Conservation (phyloP, 1,140 invertebrate species). For the Orius insidiosus region DNA sequence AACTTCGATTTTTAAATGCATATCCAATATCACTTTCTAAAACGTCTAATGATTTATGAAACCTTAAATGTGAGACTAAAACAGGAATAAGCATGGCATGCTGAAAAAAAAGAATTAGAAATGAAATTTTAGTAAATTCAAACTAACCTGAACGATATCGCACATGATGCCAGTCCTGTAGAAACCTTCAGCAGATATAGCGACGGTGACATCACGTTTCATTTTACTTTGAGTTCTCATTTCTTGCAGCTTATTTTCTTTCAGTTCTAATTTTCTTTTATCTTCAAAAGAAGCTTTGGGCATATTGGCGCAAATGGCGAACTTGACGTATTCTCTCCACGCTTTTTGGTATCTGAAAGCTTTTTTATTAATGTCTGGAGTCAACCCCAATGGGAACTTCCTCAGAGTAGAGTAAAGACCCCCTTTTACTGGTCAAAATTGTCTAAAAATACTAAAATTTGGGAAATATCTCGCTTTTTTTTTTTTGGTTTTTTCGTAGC, state of each 20-base stretch:
- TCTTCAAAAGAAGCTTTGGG: conserved; percentile 83
- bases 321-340: conserved; percentile 92
- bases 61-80: conserved; percentile 78
- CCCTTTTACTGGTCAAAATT: too few relatives aligned
- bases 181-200: conserved; percentile 78
- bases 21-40: conserved; percentile 71
- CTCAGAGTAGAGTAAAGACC: too few relatives aligned
- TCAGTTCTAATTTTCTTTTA: conserved; percentile 70
- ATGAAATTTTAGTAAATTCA: conserved; percentile 4
- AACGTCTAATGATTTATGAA: conserved; percentile 75
- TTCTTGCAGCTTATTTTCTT: conserved; percentile 79
- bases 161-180: conserved; percentile 88
- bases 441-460: too few relatives aligned
- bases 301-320: conserved; percentile 86
- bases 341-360: conserved; percentile 84
- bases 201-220: conserved; percentile 90
- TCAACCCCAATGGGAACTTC: too few relatives aligned
- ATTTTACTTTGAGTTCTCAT: conserved; percentile 81
- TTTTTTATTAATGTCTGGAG: conserved; percentile 1
- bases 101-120: conserved; percentile 31
- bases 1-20: conserved; percentile 69
- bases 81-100: conserved; percentile 92
- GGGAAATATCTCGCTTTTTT: too few relatives aligned
- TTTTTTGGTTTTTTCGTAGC: too few relatives aligned
- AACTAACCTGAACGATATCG: conserved; percentile 67